Evolutionary conservation across 2,113 vertebrate species (phyloP).

Genomic region (Triplophysa rosa): DNA sequence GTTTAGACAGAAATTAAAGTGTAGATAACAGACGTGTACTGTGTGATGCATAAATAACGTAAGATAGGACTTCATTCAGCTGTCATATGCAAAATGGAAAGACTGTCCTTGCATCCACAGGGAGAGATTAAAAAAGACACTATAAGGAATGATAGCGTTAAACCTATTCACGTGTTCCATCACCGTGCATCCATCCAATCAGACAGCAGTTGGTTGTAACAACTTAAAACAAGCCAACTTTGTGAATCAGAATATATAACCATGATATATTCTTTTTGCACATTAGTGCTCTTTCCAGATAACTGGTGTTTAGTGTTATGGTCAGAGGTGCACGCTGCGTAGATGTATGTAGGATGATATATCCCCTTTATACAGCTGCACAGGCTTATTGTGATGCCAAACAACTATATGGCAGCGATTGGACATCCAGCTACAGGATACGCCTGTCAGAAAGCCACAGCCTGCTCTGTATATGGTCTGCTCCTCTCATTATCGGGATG

Average conservation of each 20-base stretch:
- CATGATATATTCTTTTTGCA: too few species aligned
- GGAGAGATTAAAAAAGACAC: too few species aligned
- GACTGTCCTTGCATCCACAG: too few species aligned
- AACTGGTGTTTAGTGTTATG: neutral
- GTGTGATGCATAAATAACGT: too few species aligned
- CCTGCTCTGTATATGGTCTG: conserved; percentile 3
- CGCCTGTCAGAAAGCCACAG: conserved; percentile 7
- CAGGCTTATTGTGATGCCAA: conserved; percentile 12
- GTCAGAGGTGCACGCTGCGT: neutral
- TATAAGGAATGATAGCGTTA: too few species aligned
- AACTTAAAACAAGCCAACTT: neutral
- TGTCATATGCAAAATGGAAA: too few species aligned
- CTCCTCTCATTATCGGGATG: conserved; percentile 22
- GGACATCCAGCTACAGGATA: conserved; percentile 34
- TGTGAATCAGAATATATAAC: neutral
- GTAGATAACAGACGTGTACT: too few species aligned
- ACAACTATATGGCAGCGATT: conserved; percentile 21
- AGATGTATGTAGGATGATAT: conserved; percentile 4
- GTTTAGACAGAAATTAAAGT: too few species aligned
- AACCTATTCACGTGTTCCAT: too few species aligned
- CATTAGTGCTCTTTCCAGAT: neutral
- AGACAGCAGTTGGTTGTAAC: neutral
- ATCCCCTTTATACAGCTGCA: conserved; percentile 25
- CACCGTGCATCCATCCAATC: neutral
- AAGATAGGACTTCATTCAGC: too few species aligned